phyloP scores from a whole-genome alignment of 2,888 invertebrate species.

The Thera britannica region DNA sequence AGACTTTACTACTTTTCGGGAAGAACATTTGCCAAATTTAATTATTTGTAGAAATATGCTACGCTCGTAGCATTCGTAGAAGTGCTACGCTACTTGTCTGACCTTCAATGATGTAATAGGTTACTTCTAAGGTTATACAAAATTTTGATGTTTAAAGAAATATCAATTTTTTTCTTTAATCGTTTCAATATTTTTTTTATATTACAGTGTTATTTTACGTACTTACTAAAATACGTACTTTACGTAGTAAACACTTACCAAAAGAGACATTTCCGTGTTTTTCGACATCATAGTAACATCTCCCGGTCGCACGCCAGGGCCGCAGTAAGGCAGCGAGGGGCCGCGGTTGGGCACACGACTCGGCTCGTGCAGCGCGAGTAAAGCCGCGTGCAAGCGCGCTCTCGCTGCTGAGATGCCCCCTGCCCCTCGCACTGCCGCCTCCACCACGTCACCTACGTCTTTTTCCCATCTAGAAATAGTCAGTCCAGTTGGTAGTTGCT shows the following conservation, averaged over 20 bases:
- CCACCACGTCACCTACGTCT: slow-evolving; percentile 84
- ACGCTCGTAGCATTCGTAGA: no score
- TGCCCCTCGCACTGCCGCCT: slow-evolving; percentile 82
- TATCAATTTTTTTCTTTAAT: no score
- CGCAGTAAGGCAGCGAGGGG: slow-evolving; percentile 85
- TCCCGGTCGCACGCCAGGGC: slow-evolving; percentile 81
- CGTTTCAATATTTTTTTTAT: no score
- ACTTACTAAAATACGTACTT: neutral
- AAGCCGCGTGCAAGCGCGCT: slow-evolving; percentile 73
- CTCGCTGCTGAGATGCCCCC: slow-evolving; percentile 73
- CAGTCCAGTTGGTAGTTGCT: neutral
- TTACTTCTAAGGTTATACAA: no score
- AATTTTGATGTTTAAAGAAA: no score
- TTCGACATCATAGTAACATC: slow-evolving; percentile 83
- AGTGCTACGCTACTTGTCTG: no score
- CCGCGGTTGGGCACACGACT: slow-evolving; percentile 71
- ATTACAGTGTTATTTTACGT: neutral
- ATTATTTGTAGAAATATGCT: no score
- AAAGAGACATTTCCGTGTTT: slow-evolving; percentile 78
- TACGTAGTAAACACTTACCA: slow-evolving; percentile 55
- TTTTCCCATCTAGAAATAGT: slow-evolving; percentile 68
- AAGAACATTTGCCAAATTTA: no score
- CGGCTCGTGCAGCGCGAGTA: slow-evolving; percentile 70
- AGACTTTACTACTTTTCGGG: no score
- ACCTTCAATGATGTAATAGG: no score